Evolutionary conservation across 2,113 vertebrate species (phyloP).

Genomic region (Gymnocephalus cernua): DNA sequence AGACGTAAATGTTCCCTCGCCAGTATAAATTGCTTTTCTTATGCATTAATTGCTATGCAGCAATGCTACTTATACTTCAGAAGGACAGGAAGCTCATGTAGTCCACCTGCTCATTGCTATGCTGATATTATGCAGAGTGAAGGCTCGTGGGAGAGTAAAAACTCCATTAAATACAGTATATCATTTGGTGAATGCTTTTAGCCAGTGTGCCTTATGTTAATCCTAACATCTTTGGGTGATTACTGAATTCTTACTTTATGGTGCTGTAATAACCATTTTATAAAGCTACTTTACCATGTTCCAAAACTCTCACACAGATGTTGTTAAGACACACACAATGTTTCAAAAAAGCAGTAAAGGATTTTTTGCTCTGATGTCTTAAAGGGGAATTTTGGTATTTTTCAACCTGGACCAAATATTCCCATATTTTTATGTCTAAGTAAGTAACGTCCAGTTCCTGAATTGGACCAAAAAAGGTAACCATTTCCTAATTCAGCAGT

Average conservation of each 20-base stretch:
- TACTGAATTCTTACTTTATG: conserved; percentile 17
- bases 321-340: background rate
- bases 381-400: no score
- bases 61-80: conserved; percentile 8
- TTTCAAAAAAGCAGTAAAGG: background rate
- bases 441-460: no score
- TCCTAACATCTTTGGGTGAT: background rate
- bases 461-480: no score
- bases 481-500: no score
- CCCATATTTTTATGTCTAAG: no score
- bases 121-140: conserved; percentile 25
- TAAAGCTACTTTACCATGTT: background rate
- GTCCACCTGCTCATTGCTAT: conserved; percentile 46
- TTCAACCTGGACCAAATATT: no score
- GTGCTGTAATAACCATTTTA: background rate
- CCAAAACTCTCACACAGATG: background rate
- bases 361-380: background rate
- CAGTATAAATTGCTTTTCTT: conserved; percentile 44
- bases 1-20: conserved; percentile 41
- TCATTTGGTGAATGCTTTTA: conserved; percentile 41
- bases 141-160: conserved; percentile 24
- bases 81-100: background rate
- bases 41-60: conserved; percentile 41
- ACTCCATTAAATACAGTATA: conserved; percentile 17
- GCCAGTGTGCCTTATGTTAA: background rate